phyloP scores from a whole-genome alignment of 2,888 invertebrate species.

The Drosophila birchii region DNA sequence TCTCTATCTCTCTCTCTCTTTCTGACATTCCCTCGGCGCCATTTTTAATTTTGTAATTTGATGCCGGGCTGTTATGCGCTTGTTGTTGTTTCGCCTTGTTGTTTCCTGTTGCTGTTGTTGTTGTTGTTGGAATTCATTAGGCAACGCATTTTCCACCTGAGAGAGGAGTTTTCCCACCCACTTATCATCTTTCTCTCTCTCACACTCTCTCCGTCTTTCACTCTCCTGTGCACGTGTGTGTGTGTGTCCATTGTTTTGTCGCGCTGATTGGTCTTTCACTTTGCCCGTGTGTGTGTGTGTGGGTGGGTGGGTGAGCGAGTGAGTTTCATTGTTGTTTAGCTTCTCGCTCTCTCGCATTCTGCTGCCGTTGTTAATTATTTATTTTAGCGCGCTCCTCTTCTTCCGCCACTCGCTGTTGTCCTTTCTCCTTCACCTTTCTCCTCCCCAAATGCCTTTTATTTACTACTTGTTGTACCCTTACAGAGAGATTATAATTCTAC shows the following conservation, averaged over 20 bases:
- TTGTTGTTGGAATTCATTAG: slow-evolving; percentile 66
- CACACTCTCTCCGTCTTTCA: slow-evolving; percentile 16
- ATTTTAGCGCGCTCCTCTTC: slow-evolving; percentile 54
- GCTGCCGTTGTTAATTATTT: slow-evolving; percentile 70
- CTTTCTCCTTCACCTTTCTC: not conserved
- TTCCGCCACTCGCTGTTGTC: slow-evolving; percentile 27
- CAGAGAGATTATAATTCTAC: not conserved
- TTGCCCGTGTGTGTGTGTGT: slow-evolving; percentile 33
- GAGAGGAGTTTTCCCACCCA: slow-evolving; percentile 42
- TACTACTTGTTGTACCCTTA: slow-evolving; percentile 23
- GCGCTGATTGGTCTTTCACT: slow-evolving; percentile 77
- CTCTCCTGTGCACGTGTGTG: slow-evolving; percentile 30
- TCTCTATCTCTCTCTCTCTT: slow-evolving; percentile 5
- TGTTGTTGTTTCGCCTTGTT: slow-evolving; percentile 51
- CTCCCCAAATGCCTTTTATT: slow-evolving; percentile 30
- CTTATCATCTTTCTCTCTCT: not conserved
- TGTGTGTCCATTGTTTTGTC: slow-evolving; percentile 72
- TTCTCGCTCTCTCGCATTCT: slow-evolving; percentile 53
- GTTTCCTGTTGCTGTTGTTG: slow-evolving; percentile 33
- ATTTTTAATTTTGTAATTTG: slow-evolving; percentile 83
- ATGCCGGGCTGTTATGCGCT: slow-evolving; percentile 63
- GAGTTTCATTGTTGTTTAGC: slow-evolving; percentile 39
- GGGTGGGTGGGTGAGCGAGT: slow-evolving; percentile 35
- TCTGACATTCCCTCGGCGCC: slow-evolving; percentile 58
- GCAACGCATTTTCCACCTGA: slow-evolving; percentile 70